Conservation (phyloP, 2,113 vertebrate species). For the Daboia siamensis region DNA sequence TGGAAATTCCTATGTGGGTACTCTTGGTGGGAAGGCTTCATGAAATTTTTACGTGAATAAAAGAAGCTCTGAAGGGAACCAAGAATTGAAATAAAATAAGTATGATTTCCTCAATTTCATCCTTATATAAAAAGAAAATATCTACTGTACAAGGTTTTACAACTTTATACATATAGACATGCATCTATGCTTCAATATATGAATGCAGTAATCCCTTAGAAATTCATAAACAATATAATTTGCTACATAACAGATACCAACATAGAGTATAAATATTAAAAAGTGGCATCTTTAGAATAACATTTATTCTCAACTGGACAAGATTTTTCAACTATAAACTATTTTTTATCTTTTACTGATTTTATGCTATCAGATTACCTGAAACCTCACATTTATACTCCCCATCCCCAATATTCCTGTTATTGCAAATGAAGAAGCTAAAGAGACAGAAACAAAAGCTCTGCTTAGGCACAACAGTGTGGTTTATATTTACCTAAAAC, state of each 20-base stretch:
- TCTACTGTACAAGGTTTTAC: background rate
- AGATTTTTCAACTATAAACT: background rate
- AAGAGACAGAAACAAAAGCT: background rate
- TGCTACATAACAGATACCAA: background rate
- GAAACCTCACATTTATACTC: background rate
- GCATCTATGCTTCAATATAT: background rate
- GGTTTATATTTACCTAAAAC: background rate
- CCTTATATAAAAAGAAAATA: background rate
- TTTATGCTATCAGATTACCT: background rate
- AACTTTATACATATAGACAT: background rate
- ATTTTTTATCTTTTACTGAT: background rate
- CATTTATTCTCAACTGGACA: background rate
- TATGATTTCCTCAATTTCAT: background rate
- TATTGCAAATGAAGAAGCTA: background rate
- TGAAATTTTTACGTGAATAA: constrained; percentile 99
- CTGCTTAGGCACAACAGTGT: background rate
- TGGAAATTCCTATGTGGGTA: constrained; percentile 99
- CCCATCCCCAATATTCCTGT: background rate
- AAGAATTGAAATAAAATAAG: background rate
- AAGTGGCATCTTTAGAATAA: background rate
- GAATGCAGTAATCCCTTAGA: background rate
- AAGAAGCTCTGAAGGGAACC: constrained; percentile 88
- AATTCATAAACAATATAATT: background rate
- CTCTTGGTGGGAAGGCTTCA: constrained; percentile 98
- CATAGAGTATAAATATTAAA: background rate